These are phyloP conservation scores for Phocides pigmalion DNA, from an alignment of 1,140 invertebrate genomes.

Conservation along the genomic window DNA sequence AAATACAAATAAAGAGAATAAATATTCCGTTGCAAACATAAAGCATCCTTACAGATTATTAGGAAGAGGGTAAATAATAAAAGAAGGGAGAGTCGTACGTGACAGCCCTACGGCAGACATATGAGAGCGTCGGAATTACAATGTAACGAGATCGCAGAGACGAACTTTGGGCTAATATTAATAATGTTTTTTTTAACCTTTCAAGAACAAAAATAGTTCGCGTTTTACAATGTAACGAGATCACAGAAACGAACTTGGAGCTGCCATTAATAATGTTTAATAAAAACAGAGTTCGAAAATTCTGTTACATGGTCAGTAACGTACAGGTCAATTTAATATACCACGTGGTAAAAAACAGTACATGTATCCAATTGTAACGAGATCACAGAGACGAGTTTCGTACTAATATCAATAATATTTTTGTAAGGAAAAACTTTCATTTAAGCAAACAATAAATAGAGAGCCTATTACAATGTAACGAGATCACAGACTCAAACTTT, in stretches of 20 bases:
- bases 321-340: too few relatives aligned
- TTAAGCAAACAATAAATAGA: too few relatives aligned
- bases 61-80: background rate
- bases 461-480: too few relatives aligned
- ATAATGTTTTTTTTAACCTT: too few relatives aligned
- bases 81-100: slow-evolving; percentile 7
- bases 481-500: too few relatives aligned
- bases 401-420: too few relatives aligned
- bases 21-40: background rate
- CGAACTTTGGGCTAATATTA: background rate
- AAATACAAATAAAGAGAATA: background rate
- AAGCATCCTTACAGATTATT: background rate
- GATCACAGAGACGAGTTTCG: background rate
- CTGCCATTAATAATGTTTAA: too few relatives aligned
- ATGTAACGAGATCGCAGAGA: slow-evolving; percentile 9
- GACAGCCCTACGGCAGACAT: slow-evolving; percentile 17
- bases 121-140: slow-evolving; percentile 13
- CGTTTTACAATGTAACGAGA: slow-evolving; percentile 22
- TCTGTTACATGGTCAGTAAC: too few relatives aligned
- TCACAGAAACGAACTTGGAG: background rate
- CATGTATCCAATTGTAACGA: slow-evolving; percentile 15
- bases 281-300: too few relatives aligned
- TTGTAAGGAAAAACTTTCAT: too few relatives aligned
- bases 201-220: too few relatives aligned
- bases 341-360: too few relatives aligned